Base-by-base conservation (phyloP, 2,113 vertebrate genomes). In the Galbula dea region DNA sequence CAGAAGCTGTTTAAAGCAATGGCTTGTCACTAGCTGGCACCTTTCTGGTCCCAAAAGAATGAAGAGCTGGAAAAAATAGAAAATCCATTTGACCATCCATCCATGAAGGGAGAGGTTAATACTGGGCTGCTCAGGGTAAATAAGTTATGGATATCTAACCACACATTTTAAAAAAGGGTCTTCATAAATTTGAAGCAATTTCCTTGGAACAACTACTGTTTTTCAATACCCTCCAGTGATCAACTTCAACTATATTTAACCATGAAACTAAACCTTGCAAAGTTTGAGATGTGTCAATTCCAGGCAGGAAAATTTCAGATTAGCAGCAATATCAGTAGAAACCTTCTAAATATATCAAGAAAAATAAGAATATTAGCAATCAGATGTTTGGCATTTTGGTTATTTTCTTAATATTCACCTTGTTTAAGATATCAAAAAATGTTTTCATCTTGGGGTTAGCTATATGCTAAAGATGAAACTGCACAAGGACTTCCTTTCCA, bases 31-130 rank as follows among this genome's bases (percentile, higher is more conserved):
- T 21, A 30, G 11, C 79, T 66, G 62, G 58, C 76, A 91, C 63
- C 72, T 59, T 88, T 74, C 65, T 86, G 59, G 34, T 86, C 55
- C 36, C 61, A 36, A 77, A 88, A 94, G 51, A 90, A 88, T 49
- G 55, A 88, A 74, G 52, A 58, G n/a, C 11, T 59, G 68, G 37
- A 45, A 93, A 90, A 91, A 80, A 81, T 7, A 88, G 72, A 88
- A 95, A 95, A 89, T 78, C 68, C 51, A 76, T 90, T 86, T 95
- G 78, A 39, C 36, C 36, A 68, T 29, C 78, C 84, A 88, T 43
- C 72, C 36, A 12, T 83, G 68, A 90, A 88, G 19, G 43, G 61
- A 94, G 39, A 90, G 82, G 83, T 90, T 89, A 91, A 86, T 55
- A 49, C 48, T 77, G 39, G 23, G 85, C 63, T 80, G 34, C 14